Conservation (phyloP, 2,797 vertebrate genomes). For the Coregonus ussuriensis region DNA sequence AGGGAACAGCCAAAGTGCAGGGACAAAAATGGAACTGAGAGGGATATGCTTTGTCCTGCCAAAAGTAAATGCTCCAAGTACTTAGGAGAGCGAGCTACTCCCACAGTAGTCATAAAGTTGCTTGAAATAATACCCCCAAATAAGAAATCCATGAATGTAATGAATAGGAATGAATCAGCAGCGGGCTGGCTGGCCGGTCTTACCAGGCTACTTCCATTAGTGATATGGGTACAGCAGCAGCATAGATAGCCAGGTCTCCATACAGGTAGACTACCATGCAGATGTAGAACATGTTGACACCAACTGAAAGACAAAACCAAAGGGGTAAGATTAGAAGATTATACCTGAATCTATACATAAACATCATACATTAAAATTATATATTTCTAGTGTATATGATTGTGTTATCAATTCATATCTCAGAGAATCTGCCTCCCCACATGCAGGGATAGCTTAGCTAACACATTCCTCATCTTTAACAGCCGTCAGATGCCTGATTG, state of each 20-base stretch:
- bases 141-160: no score
- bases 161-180: neutral
- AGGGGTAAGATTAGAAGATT: neutral
- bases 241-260: slow-evolving; percentile 97
- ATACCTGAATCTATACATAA: no score
- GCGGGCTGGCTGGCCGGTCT: slow-evolving; percentile 56
- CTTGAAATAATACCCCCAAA: no score
- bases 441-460: slow-evolving; percentile 6
- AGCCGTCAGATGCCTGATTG: slow-evolving; percentile 27
- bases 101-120: neutral
- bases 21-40: neutral
- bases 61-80: slow-evolving; percentile 21
- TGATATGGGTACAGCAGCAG: slow-evolving; percentile 93
- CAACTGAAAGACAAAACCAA: slow-evolving; percentile 79
- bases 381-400: neutral
- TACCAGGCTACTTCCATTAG: slow-evolving; percentile 97
- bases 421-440: neutral
- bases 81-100: neutral
- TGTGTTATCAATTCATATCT: neutral
- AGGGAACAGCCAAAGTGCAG: neutral
- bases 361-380: no score
- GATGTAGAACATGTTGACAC: slow-evolving; percentile 98
- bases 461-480: slow-evolving; percentile 45
- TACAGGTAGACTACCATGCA: slow-evolving; percentile 98
- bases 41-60: slow-evolving; percentile 7